Evolutionary conservation across 2,113 vertebrate genomes (phyloP).

Genomic region (Mormyrus iriodes): DNA sequence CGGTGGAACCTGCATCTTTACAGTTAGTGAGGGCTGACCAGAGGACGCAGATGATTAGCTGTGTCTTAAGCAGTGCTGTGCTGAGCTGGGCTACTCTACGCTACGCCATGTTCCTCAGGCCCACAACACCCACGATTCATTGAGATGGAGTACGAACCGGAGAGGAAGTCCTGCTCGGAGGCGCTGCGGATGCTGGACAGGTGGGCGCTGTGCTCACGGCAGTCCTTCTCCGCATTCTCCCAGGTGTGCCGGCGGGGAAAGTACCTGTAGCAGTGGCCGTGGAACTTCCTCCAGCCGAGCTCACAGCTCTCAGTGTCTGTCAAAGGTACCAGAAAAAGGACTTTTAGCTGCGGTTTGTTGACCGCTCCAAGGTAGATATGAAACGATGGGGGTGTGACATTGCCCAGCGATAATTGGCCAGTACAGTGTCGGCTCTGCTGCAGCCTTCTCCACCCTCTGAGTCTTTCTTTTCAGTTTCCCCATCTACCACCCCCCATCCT

Average conservation of each 20-base stretch:
- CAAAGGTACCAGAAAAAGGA: no score
- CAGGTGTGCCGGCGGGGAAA: conserved; percentile 83
- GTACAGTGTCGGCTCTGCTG: neutral
- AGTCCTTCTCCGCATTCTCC: conserved; percentile 93
- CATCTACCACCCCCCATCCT: neutral
- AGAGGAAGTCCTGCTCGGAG: conserved; percentile 83
- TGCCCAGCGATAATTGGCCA: neutral
- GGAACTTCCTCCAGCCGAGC: conserved; percentile 91
- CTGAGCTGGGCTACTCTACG: neutral
- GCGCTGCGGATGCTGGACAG: conserved; percentile 76
- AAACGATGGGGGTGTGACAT: neutral
- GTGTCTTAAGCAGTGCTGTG: neutral
- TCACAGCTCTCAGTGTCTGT: conserved; percentile 90
- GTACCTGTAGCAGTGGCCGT: conserved; percentile 88
- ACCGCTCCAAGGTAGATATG: neutral
- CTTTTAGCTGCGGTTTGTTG: neutral
- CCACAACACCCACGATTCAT: neutral
- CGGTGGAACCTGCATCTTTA: neutral
- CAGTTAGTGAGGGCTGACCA: neutral
- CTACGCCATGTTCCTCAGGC: neutral
- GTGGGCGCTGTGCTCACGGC: conserved; percentile 80
- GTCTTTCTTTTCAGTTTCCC: neutral
- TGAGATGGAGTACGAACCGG: conserved; percentile 55
- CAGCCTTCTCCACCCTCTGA: neutral
- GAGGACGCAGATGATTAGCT: neutral